Base-by-base conservation (phyloP, 2,888 invertebrate species). In the Hemicrepidius hirtus region DNA sequence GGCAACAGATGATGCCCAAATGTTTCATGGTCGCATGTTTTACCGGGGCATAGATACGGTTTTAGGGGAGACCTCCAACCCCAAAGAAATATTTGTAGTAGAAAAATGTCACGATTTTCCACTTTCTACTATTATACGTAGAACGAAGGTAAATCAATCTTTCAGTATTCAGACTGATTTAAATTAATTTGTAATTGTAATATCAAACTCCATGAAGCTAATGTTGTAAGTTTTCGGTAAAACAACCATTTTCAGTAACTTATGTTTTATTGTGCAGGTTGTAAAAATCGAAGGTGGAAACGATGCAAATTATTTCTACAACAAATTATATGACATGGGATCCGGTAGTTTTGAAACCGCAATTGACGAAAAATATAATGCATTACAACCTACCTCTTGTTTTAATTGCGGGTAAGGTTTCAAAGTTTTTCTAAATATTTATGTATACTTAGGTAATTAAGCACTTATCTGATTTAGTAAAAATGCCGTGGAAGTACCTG, bases 41-140 rank as follows among this genome's bases (percentile, higher is more conserved):
- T 90, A 90, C 71, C 90, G 94, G 68, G 93, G 94, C 0, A 89
- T 88, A 16, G 93, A 95, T 78, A 94, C 95, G 0, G 91, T 95
- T 73, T 86, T 96, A n/a, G 95, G 94, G 0, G 94, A 95, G 86
- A 92, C 93, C 0, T 90, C 93, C 7, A 92, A 94, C 84, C 91
- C 92, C 0, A 87, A 91, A 74, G 95, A 95, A 86, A 85, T 96
- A 35, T 95, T 94, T 85, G 83, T 92, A 59, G 90, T 91, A 0
- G 92, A 94, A 78, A 90, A 92, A 71, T 96, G 95, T 85, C 92
- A 93, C 71, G 92, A 94, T 80, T 90, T 91, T 21, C 88, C 88
- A 10, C 82, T 92, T 18, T 85, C 85, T n/a, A 80, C 83, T 69
- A 83, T 86, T 41, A 77, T 84, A n/a, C 70, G 81, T 9, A 83